phyloP scores from a whole-genome alignment of 2,113 vertebrate genomes.

The Paracanthobrama guichenoti region DNA sequence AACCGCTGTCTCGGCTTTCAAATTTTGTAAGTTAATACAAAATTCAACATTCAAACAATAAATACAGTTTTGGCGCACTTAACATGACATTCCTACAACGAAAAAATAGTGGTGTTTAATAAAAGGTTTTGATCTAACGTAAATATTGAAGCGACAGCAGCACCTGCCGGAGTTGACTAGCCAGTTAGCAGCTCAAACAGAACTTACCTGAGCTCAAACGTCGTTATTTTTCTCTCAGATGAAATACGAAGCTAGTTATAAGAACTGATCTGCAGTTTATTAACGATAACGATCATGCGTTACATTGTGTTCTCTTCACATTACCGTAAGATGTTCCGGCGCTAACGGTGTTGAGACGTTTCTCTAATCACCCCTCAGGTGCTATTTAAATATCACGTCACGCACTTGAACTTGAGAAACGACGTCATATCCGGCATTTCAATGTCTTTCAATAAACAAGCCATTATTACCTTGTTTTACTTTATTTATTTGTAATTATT shows the following conservation, averaged over 20 bases:
- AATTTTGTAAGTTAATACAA: too few species aligned
- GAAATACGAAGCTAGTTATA: not conserved
- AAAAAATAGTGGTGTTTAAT: too few species aligned
- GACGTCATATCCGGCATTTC: constrained; percentile 6
- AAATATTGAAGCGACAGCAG: not conserved
- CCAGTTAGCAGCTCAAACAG: not conserved
- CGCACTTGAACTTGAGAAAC: not conserved
- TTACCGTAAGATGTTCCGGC: not conserved
- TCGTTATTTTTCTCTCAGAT: not conserved
- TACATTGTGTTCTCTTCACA: not conserved
- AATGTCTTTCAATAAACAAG: not conserved
- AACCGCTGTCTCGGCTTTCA: too few species aligned
- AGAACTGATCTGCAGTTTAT: not conserved
- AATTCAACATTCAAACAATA: too few species aligned
- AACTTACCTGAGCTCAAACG: not conserved
- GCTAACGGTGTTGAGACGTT: not conserved
- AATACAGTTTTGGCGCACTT: too few species aligned
- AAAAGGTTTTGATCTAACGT: not conserved
- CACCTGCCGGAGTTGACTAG: constrained; percentile 1
- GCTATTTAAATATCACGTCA: constrained; percentile 8
- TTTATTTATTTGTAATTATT: not conserved
- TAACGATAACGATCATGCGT: not conserved
- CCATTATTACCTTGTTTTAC: not conserved
- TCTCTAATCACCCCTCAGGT: not conserved
- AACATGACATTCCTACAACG: too few species aligned